Evolutionary conservation across 2,888 invertebrate genomes (phyloP).

Genomic region (Papilio elwesi): DNA sequence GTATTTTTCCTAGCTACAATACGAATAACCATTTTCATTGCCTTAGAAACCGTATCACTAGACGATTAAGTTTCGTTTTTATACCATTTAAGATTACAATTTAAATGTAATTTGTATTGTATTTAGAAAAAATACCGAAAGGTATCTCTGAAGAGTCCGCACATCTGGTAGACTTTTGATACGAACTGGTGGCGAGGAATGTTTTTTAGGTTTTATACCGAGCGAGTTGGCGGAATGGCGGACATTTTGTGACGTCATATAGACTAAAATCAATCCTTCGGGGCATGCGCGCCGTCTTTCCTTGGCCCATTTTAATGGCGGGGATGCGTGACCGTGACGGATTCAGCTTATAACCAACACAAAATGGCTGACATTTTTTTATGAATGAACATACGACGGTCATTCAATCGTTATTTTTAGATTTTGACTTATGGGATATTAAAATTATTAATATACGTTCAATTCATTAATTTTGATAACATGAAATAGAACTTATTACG

Average conservation of each 20-base stretch:
- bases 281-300: slow-evolving; percentile 73
- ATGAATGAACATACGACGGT: slow-evolving; percentile 71
- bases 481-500: background rate
- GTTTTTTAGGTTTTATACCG: slow-evolving; percentile 72
- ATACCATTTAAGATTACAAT: slow-evolving; percentile 53
- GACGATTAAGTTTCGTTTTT: slow-evolving; percentile 47
- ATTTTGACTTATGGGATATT: slow-evolving; percentile 42
- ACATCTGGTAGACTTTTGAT: slow-evolving; percentile 61
- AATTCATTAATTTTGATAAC: background rate
- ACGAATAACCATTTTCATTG: slow-evolving; percentile 64
- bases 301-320: slow-evolving; percentile 71
- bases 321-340: slow-evolving; percentile 62
- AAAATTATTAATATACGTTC: background rate
- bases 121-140: slow-evolving; percentile 39
- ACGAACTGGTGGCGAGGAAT: slow-evolving; percentile 57
- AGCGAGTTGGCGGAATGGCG: slow-evolving; percentile 60
- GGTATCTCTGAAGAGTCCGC: slow-evolving; percentile 20
- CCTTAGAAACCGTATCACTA: slow-evolving; percentile 62
- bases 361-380: slow-evolving; percentile 68
- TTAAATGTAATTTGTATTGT: slow-evolving; percentile 32
- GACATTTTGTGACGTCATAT: slow-evolving; percentile 81
- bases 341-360: slow-evolving; percentile 60
- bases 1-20: slow-evolving; percentile 40
- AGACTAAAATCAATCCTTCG: slow-evolving; percentile 71
- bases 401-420: slow-evolving; percentile 77